These are phyloP conservation scores for Melinaea menophilus DNA, from an alignment of 2,888 invertebrate species.

Conservation along the genomic window DNA sequence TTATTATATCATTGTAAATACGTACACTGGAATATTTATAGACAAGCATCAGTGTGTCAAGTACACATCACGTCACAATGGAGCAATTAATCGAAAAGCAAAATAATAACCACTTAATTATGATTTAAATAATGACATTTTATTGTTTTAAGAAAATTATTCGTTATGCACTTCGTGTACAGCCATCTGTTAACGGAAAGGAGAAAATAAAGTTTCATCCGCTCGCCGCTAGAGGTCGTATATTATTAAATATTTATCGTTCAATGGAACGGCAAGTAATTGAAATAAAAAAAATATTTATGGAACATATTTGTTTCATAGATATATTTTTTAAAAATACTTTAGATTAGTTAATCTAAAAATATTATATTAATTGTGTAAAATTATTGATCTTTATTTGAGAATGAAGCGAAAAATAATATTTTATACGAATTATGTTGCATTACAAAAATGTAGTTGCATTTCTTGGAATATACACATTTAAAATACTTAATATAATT, in stretches of 20 bases:
- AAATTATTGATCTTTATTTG: too few relatives aligned
- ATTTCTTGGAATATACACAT: too few relatives aligned
- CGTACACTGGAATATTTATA: slow-evolving; percentile 7
- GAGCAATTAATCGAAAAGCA: slow-evolving; percentile 6
- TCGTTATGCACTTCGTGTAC: slow-evolving; percentile 6
- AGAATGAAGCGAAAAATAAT: too few relatives aligned
- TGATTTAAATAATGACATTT: slow-evolving; percentile 6
- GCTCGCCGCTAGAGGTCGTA: slow-evolving; percentile 59
- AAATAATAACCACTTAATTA: slow-evolving; percentile 5
- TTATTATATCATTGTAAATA: not conserved
- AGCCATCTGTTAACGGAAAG: slow-evolving; percentile 51
- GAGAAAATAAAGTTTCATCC: slow-evolving; percentile 45
- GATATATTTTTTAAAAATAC: too few relatives aligned
- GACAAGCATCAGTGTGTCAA: slow-evolving; percentile 5
- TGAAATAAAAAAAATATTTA: not conserved
- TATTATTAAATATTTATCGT: not conserved
- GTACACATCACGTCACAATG: slow-evolving; percentile 6
- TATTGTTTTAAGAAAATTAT: slow-evolving; percentile 12
- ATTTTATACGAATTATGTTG: too few relatives aligned
- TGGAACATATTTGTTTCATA: not conserved
- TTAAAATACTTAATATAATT: too few relatives aligned
- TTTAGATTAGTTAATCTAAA: too few relatives aligned
- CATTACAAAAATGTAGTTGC: too few relatives aligned
- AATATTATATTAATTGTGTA: too few relatives aligned
- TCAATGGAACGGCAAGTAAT: not conserved